Evolutionary conservation across 2,888 invertebrate genomes (phyloP), one percentile per base, ranked within the genome.

Genomic region (Macaria liturata): DNA sequence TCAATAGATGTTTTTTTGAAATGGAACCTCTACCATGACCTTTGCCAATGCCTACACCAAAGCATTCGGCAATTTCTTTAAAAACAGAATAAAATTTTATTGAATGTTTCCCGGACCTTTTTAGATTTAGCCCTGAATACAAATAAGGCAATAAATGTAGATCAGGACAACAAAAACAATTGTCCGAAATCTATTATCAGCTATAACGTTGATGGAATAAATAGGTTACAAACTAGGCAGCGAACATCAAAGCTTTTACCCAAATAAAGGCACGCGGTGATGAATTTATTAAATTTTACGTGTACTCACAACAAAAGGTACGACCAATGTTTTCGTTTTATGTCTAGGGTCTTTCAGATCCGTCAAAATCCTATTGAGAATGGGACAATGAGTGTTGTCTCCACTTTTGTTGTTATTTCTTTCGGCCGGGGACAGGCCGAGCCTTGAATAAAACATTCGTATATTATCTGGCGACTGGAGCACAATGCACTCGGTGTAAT

Each of bases 391-490:
- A 85, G 78, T 77, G 84, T 81, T 83, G 82, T 82, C 80, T 86
- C 76, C 84, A 84, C 85, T 40, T 86, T 83, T 85, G 78, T 54
- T 81, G 78, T 86, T 87, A 86, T 87, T 87, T 86, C 84, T 88
- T 86, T 81, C 74, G 78, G 80, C 84, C 84, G 74, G 77, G 81
- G 80, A 43, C 42, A 20, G 32, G 85, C 75, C 82, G 75, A 84
- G 84, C 88, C 86, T 88, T 90, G 90, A 89, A 91, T 90, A 91
- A 91, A 90, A 90, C 87, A 90, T 90, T 86, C 83, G 83, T 83
- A 83, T 86, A 87, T 88, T 86, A 88, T 88, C 80, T 79, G 69
- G 72, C 83, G 76, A 74, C 73, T 72, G 61, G 75, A 76, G 74
- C 70, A 91, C 89, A 91, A 90, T 89, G 62, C 83, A 86, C 77